phyloP scores from a whole-genome alignment of 2,113 vertebrate species.

The Dromiciops gliroides region DNA sequence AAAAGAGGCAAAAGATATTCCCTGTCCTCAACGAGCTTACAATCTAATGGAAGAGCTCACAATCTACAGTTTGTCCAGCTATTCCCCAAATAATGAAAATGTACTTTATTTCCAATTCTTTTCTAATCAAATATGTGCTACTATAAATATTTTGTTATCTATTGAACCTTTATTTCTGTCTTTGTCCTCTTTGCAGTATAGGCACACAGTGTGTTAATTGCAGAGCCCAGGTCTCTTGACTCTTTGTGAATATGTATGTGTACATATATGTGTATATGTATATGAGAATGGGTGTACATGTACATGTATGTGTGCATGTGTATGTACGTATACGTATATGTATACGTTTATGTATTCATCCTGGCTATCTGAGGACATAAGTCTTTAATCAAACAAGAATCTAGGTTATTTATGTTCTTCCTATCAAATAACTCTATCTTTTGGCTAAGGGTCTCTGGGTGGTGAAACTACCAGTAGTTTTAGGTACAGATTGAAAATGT shows the following conservation, averaged over 20 bases:
- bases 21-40: neutral
- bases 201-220: neutral
- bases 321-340: neutral
- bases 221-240: neutral
- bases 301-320: too few species aligned
- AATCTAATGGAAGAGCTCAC: neutral
- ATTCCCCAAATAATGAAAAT: neutral
- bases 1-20: neutral
- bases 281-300: neutral
- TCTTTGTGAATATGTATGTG: neutral
- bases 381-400: rapidly evolving
- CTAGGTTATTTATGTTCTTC: neutral
- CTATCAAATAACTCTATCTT: neutral
- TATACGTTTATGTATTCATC: neutral
- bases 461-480: neutral
- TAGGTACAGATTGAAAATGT: neutral
- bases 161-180: neutral
- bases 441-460: neutral
- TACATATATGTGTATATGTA: neutral
- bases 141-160: neutral
- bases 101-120: neutral
- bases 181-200: neutral
- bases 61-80: neutral
- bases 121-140: neutral
- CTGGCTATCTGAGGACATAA: neutral